Base-by-base conservation (phyloP, 1,140 invertebrate species). In the Aricia agestis region DNA sequence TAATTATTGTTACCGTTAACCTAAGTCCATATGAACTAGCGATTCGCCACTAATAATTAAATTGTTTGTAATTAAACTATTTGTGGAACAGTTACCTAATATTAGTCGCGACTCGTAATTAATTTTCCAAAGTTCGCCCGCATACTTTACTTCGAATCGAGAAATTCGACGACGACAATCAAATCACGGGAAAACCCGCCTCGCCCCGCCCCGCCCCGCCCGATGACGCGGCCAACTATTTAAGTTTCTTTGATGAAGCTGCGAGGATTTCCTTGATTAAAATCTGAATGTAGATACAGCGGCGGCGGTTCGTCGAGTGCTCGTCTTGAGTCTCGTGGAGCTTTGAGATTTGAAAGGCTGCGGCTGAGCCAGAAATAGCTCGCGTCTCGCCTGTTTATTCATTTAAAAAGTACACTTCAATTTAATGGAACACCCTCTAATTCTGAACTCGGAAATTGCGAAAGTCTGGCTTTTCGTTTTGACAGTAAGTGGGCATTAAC, bases 201-300 rank as follows among this genome's bases (percentile, higher is more conserved):
- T 70, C 66, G 67, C 67, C 52, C 67, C 59, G 59, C 42, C 67
- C 72, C 66, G 67, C 67, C 67, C 41, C 70, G 70, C 59, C 67
- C 70, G 69, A 72, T 78, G 71, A 78, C 75, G 77, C 66, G 70
- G 66, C 74, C 71, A 69, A 75, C 74, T 77, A 78, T 76, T 78
- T 76, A 77, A 80, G 80, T 80, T 82, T 77, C 74, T 82, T 80
- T 80, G 78, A 82, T 82, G 76, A 77, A 80, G 72, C 72, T 72
- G 76, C 75, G 75, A 76, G 76, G 76, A 80, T 76, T 79, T 79
- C 74, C 78, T 78, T 80, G 80, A 82, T 82, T 79, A 82, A 82
- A 82, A 79, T 80, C 74, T 78, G 73, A 72, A 70, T 74, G 76
- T 74, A 61, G 74, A 74, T 76, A 78, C 72, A 78, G 74, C 69